These are phyloP conservation scores for Sphecodes monilicornis DNA, from an alignment of 2,888 invertebrate genomes.

Conservation along the genomic window DNA sequence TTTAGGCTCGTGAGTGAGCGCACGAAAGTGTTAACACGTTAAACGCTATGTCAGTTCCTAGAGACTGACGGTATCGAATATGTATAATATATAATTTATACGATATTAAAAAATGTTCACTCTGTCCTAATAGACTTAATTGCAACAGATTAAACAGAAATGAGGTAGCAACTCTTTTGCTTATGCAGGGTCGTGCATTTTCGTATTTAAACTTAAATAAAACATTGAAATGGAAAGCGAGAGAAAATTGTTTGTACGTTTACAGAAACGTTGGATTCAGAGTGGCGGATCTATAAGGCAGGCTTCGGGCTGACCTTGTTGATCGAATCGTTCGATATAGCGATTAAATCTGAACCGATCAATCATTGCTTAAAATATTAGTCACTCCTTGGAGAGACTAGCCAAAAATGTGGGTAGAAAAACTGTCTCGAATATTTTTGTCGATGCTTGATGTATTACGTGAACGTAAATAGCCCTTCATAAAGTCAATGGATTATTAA, in stretches of 20 bases:
- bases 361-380: constrained; percentile 10
- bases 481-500: background rate
- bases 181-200: too few species aligned
- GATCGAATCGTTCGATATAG: background rate
- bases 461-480: background rate
- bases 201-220: too few species aligned
- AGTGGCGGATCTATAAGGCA: background rate
- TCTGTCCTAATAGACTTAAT: too few species aligned
- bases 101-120: too few species aligned
- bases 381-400: background rate
- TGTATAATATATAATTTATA: too few species aligned
- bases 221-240: background rate
- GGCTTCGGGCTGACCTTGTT: background rate
- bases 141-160: too few species aligned
- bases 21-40: too few species aligned
- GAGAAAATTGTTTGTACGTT: background rate
- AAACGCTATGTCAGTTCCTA: too few species aligned
- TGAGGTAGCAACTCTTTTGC: too few species aligned
- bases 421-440: constrained; percentile 2
- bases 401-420: background rate
- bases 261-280: background rate
- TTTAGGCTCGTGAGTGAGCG: too few species aligned
- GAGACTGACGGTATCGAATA: too few species aligned
- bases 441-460: background rate
- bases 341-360: constrained; percentile 1